A percentile compares a stretch with the other conserved stretches of the same genome.
Evolutionary conservation across 2,888 invertebrate species (phyloP).

Genomic region (Pemphredon lugubris): DNA sequence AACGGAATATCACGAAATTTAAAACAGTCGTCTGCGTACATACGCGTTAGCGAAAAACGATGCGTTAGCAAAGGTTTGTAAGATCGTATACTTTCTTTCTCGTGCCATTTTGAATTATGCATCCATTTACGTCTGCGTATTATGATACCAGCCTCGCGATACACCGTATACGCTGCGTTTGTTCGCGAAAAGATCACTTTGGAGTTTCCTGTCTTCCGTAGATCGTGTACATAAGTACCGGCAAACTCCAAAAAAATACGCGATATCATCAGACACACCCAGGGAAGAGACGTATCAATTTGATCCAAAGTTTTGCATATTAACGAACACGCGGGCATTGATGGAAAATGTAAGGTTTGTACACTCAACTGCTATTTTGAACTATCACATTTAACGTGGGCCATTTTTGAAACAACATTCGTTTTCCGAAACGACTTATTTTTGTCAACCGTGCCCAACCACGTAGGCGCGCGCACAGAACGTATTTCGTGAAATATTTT

Average conservation of each 20-base stretch:
- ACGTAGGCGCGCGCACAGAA: too few species aligned
- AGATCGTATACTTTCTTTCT: conserved; percentile 48
- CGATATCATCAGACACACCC: conserved; percentile 11
- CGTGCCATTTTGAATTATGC: conserved; percentile 59
- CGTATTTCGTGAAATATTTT: too few species aligned
- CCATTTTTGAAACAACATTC: too few species aligned
- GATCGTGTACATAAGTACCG: conserved; percentile 25
- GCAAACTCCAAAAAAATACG: conserved; percentile 6
- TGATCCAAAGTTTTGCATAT: too few species aligned
- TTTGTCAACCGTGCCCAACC: too few species aligned
- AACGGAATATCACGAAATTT: conserved; percentile 1
- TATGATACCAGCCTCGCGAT: conserved; percentile 47
- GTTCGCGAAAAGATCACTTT: conserved; percentile 47
- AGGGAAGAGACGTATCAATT: too few species aligned
- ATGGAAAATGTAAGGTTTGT: too few species aligned
- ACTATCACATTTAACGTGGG: too few species aligned
- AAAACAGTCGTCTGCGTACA: conserved; percentile 12
- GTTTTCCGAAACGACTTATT: too few species aligned
- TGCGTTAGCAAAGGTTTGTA: conserved; percentile 48
- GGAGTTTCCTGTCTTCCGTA: conserved; percentile 24
- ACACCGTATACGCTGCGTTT: conserved; percentile 51
- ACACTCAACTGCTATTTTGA: too few species aligned
- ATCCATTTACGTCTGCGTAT: conserved; percentile 51
- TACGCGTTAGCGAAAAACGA: conserved; percentile 44
- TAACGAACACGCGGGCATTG: too few species aligned